phyloP scores from a whole-genome alignment of 2,888 invertebrate genomes.

The Elegia similella region DNA sequence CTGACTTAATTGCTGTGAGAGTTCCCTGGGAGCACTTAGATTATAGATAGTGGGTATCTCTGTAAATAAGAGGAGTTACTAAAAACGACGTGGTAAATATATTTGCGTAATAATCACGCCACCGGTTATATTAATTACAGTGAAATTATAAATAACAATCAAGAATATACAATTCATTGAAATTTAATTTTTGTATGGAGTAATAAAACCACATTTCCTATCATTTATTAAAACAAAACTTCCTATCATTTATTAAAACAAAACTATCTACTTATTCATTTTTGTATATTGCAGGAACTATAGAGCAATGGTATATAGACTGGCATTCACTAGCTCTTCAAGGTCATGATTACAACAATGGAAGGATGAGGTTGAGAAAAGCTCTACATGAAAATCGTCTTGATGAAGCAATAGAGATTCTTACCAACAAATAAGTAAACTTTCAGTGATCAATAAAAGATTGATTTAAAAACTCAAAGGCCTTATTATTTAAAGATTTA shows the following conservation, averaged over 20 bases:
- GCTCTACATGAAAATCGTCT: slow-evolving; percentile 48
- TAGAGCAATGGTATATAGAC: slow-evolving; percentile 64
- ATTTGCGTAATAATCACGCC: no score
- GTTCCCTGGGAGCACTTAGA: no score
- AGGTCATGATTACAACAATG: slow-evolving; percentile 39
- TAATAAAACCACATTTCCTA: no score
- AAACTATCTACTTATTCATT: not conserved
- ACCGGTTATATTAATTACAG: no score
- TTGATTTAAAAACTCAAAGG: not conserved
- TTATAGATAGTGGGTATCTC: no score
- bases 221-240: no score
- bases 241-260: not conserved
- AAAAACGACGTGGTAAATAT: no score
- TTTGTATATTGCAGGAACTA: slow-evolving; percentile 45
- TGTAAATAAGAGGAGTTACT: no score
- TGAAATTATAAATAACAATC: no score
- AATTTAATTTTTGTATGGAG: no score
- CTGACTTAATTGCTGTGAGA: no score
- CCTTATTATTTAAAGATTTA: not conserved
- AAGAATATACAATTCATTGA: no score
- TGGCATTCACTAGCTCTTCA: slow-evolving; percentile 52
- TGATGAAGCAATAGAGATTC: slow-evolving; percentile 45
- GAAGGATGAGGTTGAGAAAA: slow-evolving; percentile 38
- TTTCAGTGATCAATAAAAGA: not conserved
- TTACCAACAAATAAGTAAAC: slow-evolving; percentile 31